Conservation (phyloP, 2,888 invertebrate species). For the Choreutis nemorana region DNA sequence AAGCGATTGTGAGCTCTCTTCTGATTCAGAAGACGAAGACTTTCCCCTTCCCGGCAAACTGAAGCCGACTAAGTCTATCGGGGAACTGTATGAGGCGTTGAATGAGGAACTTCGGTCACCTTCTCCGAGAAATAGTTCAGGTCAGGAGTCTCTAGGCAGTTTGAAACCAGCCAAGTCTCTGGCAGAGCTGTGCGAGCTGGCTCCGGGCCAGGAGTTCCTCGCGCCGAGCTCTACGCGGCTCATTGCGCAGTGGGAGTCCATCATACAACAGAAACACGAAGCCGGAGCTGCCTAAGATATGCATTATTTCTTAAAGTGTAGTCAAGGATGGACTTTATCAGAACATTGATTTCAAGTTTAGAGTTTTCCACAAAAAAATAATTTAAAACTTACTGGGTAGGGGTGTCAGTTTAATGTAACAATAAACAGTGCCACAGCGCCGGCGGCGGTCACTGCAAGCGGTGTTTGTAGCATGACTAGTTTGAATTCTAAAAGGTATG, state of each 20-base stretch:
- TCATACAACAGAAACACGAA: constrained; percentile 73
- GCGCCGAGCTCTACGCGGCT: constrained; percentile 75
- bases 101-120: constrained; percentile 55
- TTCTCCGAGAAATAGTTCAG: constrained; percentile 50
- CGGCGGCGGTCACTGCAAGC: constrained; percentile 12
- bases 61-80: constrained; percentile 72
- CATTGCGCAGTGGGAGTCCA: constrained; percentile 83
- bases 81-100: constrained; percentile 70
- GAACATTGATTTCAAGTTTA: too few relatives aligned
- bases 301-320: too few relatives aligned
- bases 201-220: constrained; percentile 68
- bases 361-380: too few relatives aligned
- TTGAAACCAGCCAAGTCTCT: constrained; percentile 74
- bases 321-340: too few relatives aligned
- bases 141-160: constrained; percentile 50
- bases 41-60: constrained; percentile 68
- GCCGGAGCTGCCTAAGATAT: constrained; percentile 59
- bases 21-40: constrained; percentile 67
- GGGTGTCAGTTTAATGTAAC: constrained; percentile 17
- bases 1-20: constrained; percentile 65
- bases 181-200: constrained; percentile 72
- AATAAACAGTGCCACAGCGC: constrained; percentile 12
- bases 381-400: too few relatives aligned
- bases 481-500: too few relatives aligned
- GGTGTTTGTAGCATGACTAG: constrained; percentile 5